Percentiles rank a stretch among this genome's conserved stretches.
These are phyloP conservation scores for Philopotamus ludificatus DNA, from an alignment of 1,140 invertebrate genomes.

Conservation along the genomic window DNA sequence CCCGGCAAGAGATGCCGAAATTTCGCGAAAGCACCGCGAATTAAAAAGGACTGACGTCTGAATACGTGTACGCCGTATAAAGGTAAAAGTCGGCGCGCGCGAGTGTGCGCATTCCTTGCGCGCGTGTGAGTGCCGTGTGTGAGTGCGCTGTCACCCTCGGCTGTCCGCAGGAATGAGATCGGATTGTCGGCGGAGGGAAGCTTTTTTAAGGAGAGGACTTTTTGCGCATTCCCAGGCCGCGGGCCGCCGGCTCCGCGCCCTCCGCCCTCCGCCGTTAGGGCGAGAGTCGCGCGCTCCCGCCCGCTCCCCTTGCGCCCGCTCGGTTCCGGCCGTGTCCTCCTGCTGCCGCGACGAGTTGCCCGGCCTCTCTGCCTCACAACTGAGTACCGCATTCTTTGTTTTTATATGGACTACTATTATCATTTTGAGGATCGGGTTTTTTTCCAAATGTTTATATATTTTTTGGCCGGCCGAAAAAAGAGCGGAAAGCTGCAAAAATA, in stretches of 20 bases:
- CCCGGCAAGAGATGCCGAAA: slow-evolving; percentile 19
- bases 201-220: slow-evolving; percentile 36
- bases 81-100: not conserved
- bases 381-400: slow-evolving; percentile 38
- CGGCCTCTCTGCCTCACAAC: slow-evolving; percentile 30
- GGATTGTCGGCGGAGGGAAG: slow-evolving; percentile 37
- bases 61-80: slow-evolving; percentile 18
- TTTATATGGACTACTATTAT: slow-evolving; percentile 42
- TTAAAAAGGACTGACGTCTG: slow-evolving; percentile 20
- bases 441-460: slow-evolving; percentile 40
- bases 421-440: slow-evolving; percentile 41
- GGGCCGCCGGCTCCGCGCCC: not conserved
- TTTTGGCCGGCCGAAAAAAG: slow-evolving; percentile 27
- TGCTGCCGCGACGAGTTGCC: slow-evolving; percentile 15
- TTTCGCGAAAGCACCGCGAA: slow-evolving; percentile 19
- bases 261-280: slow-evolving; percentile 19
- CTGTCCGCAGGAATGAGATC: slow-evolving; percentile 41
- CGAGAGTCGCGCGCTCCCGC: not conserved
- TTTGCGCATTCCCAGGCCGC: slow-evolving; percentile 35
- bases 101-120: not conserved
- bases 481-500: slow-evolving; percentile 13
- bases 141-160: slow-evolving; percentile 38
- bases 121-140: slow-evolving; percentile 4
- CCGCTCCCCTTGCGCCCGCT: slow-evolving; percentile 18
- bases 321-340: not conserved